Percentiles rank a stretch among this genome's conserved stretches.
Evolutionary conservation across 2,888 invertebrate genomes (phyloP).

Genomic region (Caenorhabditis sp.): DNA sequence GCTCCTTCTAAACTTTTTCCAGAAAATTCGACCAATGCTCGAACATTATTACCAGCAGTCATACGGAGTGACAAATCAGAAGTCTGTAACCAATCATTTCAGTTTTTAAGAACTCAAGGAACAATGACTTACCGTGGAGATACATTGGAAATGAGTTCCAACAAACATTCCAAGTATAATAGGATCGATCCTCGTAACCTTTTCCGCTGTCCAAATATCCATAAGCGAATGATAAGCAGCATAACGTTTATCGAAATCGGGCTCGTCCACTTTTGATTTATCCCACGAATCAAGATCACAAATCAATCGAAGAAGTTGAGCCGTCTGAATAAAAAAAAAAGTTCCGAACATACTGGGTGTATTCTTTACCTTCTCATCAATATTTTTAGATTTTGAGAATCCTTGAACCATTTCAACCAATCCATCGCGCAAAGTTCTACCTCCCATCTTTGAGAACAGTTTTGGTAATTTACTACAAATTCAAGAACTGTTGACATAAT

Average conservation of each 20-base stretch:
- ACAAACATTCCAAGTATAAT: conserved; percentile 35
- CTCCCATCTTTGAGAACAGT: conserved; percentile 49
- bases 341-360: too few relatives aligned
- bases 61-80: conserved; percentile 56
- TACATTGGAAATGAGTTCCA: conserved; percentile 34
- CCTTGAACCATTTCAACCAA: conserved; percentile 46
- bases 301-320: conserved; percentile 14
- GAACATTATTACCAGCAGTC: conserved; percentile 45
- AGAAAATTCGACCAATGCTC: conserved; percentile 33
- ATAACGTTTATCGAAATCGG: conserved; percentile 85
- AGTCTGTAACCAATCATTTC: conserved; percentile 29
- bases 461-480: conserved; percentile 44
- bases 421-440: conserved; percentile 50
- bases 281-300: conserved; percentile 85
- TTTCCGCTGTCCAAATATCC: conserved; percentile 73
- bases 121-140: conserved; percentile 28
- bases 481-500: background rate
- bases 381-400: conserved; percentile 27
- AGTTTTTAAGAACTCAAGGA: too few relatives aligned
- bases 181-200: conserved; percentile 10
- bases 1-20: conserved; percentile 17
- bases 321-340: conserved; percentile 4
- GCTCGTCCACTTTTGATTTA: conserved; percentile 88
- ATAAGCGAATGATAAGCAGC: conserved; percentile 78
- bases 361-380: conserved; percentile 18